Evolutionary conservation across 2,113 vertebrate species (phyloP).

Genomic region (Leiothrix lutea): DNA sequence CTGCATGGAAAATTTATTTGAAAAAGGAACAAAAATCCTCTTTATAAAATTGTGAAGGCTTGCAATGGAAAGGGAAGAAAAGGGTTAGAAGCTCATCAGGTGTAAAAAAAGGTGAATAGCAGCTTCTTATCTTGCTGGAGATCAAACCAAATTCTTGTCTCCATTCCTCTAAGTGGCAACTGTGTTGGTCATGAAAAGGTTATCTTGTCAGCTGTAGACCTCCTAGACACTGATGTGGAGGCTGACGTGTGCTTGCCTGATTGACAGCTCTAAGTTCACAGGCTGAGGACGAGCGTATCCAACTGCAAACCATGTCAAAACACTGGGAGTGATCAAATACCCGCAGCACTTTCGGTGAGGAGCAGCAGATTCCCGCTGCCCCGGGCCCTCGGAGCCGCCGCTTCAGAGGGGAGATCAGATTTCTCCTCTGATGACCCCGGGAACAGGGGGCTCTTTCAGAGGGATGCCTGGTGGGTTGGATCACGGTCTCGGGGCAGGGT

Average conservation of each 20-base stretch:
- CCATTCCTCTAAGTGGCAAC: neutral
- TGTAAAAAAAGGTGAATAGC: neutral
- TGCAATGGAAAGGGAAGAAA: neutral
- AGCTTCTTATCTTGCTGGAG: slow-evolving; percentile 1
- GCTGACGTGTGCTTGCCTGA: neutral
- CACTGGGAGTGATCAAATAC: slow-evolving; percentile 23
- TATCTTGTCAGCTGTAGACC: slow-evolving; percentile 28
- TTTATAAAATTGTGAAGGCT: neutral
- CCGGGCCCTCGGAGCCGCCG: neutral
- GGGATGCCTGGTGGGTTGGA: neutral
- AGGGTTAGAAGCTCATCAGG: neutral
- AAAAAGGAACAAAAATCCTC: neutral
- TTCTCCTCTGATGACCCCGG: neutral
- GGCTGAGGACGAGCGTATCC: neutral
- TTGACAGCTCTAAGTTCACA: neutral
- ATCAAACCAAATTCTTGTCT: slow-evolving; percentile 29
- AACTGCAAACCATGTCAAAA: neutral
- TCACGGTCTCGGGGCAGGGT: neutral
- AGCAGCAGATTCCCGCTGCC: neutral
- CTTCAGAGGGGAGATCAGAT: neutral
- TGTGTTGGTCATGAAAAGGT: slow-evolving; percentile 33
- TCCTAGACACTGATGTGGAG: neutral
- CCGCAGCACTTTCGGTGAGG: neutral
- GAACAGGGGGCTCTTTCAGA: slow-evolving; percentile 15
- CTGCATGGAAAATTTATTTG: neutral